A percentile compares a stretch with the other conserved stretches of the same genome.
Conservation (phyloP, 2,113 vertebrate species). For the Mesembrinibis cayennensis region DNA sequence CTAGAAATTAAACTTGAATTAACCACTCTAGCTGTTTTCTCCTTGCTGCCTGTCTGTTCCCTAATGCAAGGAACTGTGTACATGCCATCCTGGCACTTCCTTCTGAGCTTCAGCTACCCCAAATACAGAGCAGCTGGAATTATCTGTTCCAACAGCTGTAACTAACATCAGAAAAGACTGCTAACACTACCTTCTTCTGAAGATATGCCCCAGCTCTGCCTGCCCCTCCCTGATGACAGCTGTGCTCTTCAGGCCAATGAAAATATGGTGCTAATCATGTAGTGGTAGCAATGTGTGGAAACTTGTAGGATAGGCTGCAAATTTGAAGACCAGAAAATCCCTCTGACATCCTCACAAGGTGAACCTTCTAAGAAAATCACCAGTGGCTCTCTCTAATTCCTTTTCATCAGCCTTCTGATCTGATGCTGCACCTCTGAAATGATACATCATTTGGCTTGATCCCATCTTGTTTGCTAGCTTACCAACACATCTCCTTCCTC, state of each 20-base stretch:
- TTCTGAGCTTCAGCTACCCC: background rate
- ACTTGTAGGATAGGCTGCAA: background rate
- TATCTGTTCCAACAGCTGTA: constrained; percentile 24
- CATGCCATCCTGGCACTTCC: background rate
- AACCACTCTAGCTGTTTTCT: background rate
- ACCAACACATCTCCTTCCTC: background rate
- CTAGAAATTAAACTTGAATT: background rate
- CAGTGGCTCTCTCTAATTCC: background rate
- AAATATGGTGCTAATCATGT: background rate
- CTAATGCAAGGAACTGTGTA: background rate
- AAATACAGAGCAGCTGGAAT: background rate
- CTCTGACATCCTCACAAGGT: background rate
- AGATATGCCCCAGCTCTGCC: background rate
- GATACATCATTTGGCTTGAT: background rate
- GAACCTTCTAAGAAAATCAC: background rate
- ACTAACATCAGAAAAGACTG: background rate
- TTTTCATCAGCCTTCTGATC: background rate
- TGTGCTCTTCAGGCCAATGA: background rate
- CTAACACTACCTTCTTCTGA: background rate
- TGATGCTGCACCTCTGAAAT: background rate
- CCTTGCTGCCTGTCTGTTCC: background rate
- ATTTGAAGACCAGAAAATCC: background rate
- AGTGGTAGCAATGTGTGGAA: background rate
- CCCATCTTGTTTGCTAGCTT: background rate
- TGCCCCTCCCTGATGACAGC: background rate